Evolutionary conservation across 2,888 invertebrate species (phyloP).

Genomic region (Dioctria linearis): DNA sequence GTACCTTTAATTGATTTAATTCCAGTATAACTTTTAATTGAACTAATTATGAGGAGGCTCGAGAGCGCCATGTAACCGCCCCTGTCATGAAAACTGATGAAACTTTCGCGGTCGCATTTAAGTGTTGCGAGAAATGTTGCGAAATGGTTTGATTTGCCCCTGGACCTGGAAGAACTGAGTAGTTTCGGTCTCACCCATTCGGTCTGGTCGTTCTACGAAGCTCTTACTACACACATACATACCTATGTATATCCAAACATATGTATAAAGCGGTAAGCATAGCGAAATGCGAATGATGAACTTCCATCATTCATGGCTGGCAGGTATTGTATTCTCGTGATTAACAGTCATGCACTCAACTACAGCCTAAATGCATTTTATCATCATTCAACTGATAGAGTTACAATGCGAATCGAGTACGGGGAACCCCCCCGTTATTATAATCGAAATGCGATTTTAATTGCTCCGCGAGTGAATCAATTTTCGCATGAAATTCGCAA

Average conservation of each 20-base stretch:
- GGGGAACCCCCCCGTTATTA: slow-evolving; percentile 17
- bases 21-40: slow-evolving; percentile 47
- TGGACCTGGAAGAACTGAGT: not conserved
- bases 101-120: not conserved
- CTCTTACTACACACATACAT: no score
- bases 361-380: slow-evolving; percentile 27
- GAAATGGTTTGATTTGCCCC: slow-evolving; percentile 8
- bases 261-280: no score
- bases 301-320: slow-evolving; percentile 34
- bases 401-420: slow-evolving; percentile 24
- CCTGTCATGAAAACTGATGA: not conserved
- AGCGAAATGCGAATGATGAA: not conserved
- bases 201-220: no score
- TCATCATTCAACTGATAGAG: slow-evolving; percentile 40
- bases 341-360: slow-evolving; percentile 30
- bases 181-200: no score
- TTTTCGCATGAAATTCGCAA: slow-evolving; percentile 41
- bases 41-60: slow-evolving; percentile 14
- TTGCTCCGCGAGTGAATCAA: slow-evolving; percentile 40
- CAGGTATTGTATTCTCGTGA: slow-evolving; percentile 34
- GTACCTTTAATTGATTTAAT: slow-evolving; percentile 45
- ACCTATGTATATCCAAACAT: no score
- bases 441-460: slow-evolving; percentile 45
- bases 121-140: not conserved
- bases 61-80: slow-evolving; percentile 13